Evolutionary conservation across 2,797 vertebrate species (phyloP), one percentile per base, ranked within the genome.

Genomic region (Sarcoramphus papa): DNA sequence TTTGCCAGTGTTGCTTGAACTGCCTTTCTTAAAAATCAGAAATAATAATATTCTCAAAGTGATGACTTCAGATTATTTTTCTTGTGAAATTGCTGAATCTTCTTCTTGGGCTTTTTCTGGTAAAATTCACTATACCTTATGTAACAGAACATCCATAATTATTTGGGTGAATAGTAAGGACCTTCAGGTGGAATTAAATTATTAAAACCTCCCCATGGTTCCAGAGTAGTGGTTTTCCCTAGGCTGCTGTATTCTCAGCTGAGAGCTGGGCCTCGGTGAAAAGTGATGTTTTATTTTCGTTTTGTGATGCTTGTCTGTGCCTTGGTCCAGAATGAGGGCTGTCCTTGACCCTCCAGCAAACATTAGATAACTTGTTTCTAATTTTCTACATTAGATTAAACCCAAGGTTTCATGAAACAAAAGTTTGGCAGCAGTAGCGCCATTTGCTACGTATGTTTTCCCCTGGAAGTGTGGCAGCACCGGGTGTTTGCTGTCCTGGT

Each of bases 171-270:
- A 40, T n/a, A 81, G 12, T 33, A 63, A 67, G 41, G 33, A 80
- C 37, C 35, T 51, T 60, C 23, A 31, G 9, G 19, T 85, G 28
- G 25, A 85, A 74, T 60, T 40, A 53, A 59, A 17, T 59, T 88
- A 31, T 40, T 2, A 7, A 12, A 62, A 30, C 2, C 0, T 0
- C 8, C 2, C 5, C 7, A 5, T 54, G 10, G 51, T 86, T 87
- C 62, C 16, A 1, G 33, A 45, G 30, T 24, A 73, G 43, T 13
- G 3, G 8, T 87, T 92, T 92, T 85, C 48, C 33, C 25, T 41
- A 31, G 70, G 24, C 2, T 81, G 33, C 25, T 53, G 13, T 69
- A 33, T 41, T 65, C 63, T 88, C 65, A 35, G 19, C 27, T 60
- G 57, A 62, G 47, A 73, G 20, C 15, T 67, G 20, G 27, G 30